Percentiles rank a stretch among this genome's conserved stretches.
These are phyloP conservation scores for Danio kyathit DNA, from an alignment of 2,797 vertebrate species.

Conservation along the genomic window DNA sequence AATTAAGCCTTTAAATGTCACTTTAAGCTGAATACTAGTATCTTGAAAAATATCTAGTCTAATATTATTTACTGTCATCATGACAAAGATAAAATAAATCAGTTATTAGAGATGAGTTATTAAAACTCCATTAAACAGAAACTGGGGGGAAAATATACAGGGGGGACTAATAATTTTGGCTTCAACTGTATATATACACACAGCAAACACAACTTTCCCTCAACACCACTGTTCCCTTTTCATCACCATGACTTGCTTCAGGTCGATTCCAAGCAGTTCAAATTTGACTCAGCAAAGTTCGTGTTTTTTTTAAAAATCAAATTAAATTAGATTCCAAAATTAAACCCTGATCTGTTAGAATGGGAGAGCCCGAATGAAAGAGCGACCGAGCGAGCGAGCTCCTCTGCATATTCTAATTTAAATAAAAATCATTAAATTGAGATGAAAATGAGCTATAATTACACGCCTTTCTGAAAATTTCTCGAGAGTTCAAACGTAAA, in stretches of 20 bases:
- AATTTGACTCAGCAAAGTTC: constrained; percentile 52
- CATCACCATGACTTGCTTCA: constrained; percentile 35
- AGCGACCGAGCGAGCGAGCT: not conserved
- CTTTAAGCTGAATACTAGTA: too few relatives aligned
- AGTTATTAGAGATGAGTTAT: too few relatives aligned
- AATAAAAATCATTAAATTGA: constrained; percentile 60
- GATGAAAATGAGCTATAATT: constrained; percentile 60
- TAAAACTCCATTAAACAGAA: too few relatives aligned
- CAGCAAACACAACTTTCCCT: constrained; percentile 23
- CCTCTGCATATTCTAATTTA: constrained; percentile 57
- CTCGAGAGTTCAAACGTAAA: constrained; percentile 52
- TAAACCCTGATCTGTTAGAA: constrained; percentile 61
- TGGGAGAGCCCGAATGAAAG: not conserved
- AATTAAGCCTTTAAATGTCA: too few relatives aligned
- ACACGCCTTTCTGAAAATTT: constrained; percentile 46
- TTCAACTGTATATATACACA: constrained; percentile 58
- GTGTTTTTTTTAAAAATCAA: constrained; percentile 59
- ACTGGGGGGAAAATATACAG: too few relatives aligned
- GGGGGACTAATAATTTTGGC: too few relatives aligned
- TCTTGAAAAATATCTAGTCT: too few relatives aligned
- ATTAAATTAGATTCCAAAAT: constrained; percentile 64
- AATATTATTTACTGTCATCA: too few relatives aligned
- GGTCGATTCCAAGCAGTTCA: constrained; percentile 54
- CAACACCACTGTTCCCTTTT: not conserved
- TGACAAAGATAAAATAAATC: too few relatives aligned